These are phyloP conservation scores for Drosophila histrio DNA, from an alignment of 2,888 invertebrate genomes.

Conservation along the genomic window DNA sequence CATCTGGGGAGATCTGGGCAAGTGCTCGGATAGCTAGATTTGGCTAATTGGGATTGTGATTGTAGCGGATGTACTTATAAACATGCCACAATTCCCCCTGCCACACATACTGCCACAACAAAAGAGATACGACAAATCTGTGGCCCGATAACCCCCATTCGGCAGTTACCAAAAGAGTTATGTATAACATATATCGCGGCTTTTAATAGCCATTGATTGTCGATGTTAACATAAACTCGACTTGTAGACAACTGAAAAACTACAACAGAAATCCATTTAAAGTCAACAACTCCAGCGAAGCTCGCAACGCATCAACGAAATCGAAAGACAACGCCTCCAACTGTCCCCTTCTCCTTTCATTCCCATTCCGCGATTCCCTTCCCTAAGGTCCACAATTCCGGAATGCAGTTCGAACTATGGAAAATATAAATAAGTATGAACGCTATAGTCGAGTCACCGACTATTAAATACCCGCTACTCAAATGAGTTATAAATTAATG, in stretches of 20 bases:
- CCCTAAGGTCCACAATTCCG: neutral
- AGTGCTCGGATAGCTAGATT: slow-evolving; percentile 16
- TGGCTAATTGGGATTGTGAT: slow-evolving; percentile 28
- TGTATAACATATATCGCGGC: slow-evolving; percentile 64
- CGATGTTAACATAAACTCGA: slow-evolving; percentile 75
- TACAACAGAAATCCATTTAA: slow-evolving; percentile 78
- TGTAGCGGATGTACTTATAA: slow-evolving; percentile 4
- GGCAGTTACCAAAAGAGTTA: slow-evolving; percentile 42
- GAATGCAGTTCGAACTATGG: slow-evolving; percentile 20
- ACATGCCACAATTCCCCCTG: neutral
- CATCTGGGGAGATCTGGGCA: neutral
- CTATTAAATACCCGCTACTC: neutral
- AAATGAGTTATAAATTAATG: neutral
- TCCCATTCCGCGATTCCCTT: neutral
- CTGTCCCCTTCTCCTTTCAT: neutral
- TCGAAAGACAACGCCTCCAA: slow-evolving; percentile 57
- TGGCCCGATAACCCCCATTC: slow-evolving; percentile 31
- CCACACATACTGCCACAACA: slow-evolving; percentile 4
- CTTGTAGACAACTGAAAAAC: slow-evolving; percentile 71
- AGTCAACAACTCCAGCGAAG: slow-evolving; percentile 25
- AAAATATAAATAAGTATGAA: neutral
- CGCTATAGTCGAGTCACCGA: no score
- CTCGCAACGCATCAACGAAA: slow-evolving; percentile 43
- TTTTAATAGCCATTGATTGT: slow-evolving; percentile 77
- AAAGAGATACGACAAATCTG: slow-evolving; percentile 24